Evolutionary conservation across 2,113 vertebrate genomes (phyloP).

Genomic region (Kobus ellipsiprymnus): DNA sequence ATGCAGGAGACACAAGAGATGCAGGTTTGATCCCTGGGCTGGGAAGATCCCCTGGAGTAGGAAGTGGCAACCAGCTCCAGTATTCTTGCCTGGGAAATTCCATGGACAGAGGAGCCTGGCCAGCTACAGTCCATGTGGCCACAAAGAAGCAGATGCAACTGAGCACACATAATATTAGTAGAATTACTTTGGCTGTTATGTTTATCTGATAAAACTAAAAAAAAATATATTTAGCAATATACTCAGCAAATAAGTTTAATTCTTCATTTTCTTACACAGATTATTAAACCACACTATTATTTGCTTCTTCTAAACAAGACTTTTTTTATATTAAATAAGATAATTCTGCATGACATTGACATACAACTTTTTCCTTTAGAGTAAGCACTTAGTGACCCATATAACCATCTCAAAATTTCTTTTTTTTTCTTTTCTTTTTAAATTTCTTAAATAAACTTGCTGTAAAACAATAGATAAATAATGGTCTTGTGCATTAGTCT

Average conservation of each 20-base stretch:
- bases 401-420: neutral
- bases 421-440: too few species aligned
- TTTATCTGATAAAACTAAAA: neutral
- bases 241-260: neutral
- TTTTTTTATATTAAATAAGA: neutral
- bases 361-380: neutral
- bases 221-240: neutral
- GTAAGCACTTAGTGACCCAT: constrained; percentile 15
- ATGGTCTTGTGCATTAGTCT: constrained; percentile 34
- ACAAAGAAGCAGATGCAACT: neutral
- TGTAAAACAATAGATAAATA: constrained; percentile 22
- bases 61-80: neutral
- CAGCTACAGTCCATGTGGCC: neutral
- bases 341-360: neutral
- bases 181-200: neutral
- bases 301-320: neutral
- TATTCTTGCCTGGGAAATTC: neutral
- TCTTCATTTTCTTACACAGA: neutral
- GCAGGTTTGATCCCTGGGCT: neutral
- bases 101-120: neutral
- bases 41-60: neutral
- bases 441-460: constrained; percentile 5
- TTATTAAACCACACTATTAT: neutral
- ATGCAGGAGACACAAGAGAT: neutral
- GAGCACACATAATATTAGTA: neutral